phyloP scores from a whole-genome alignment of 2,113 vertebrate genomes.

The Ardeotis arabs region DNA sequence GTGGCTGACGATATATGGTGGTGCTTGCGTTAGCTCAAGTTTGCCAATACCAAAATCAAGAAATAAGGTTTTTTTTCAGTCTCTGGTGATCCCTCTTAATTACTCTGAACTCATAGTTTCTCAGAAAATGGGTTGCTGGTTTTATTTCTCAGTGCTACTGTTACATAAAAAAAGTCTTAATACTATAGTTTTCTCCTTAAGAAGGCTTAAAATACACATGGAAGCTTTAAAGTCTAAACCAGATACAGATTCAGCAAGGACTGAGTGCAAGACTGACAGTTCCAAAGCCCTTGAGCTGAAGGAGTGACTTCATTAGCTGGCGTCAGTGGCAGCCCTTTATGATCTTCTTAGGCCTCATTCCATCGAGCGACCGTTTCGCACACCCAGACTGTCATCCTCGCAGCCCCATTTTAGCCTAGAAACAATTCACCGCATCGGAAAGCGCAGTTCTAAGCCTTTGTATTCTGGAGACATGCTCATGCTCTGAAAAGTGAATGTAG shows the following conservation, averaged over 20 bases:
- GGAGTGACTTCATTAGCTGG: not conserved
- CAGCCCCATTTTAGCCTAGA: not conserved
- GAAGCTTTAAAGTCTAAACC: not conserved
- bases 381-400: not conserved
- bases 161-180: not conserved
- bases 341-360: not conserved
- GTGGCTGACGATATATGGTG: not conserved
- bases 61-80: not conserved
- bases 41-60: not conserved
- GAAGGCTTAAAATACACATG: not conserved
- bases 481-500: not conserved
- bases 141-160: not conserved
- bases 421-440: not conserved
- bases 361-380: rapidly evolving
- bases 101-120: not conserved
- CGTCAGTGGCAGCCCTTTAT: not conserved
- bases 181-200: not conserved
- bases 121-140: not conserved
- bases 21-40: not conserved
- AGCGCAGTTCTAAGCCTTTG: not conserved
- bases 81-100: not conserved
- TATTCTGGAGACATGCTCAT: not conserved
- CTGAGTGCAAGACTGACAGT: not conserved
- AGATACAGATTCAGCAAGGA: not conserved
- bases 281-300: not conserved